Percentiles rank a stretch among this genome's conserved stretches.
These are phyloP conservation scores for Cyrtonyx montezumae DNA, from an alignment of 2,113 vertebrate genomes.

Conservation along the genomic window DNA sequence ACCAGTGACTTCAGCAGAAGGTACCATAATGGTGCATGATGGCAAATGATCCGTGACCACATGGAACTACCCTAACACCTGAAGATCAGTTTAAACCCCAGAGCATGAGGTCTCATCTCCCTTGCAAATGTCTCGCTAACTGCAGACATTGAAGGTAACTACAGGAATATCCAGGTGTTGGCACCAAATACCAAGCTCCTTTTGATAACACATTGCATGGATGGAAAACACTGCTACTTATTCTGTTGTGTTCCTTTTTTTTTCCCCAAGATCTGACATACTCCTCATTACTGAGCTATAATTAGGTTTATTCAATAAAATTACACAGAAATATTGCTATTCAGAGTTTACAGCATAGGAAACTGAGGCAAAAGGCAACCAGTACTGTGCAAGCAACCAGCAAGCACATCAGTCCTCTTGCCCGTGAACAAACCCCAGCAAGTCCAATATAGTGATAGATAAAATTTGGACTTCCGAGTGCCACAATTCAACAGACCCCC, in stretches of 20 bases:
- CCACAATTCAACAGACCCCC: background rate
- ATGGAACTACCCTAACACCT: background rate
- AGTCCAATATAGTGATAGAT: background rate
- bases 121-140: background rate
- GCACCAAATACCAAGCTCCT: background rate
- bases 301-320: background rate
- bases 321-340: background rate
- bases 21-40: background rate
- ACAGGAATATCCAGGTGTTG: accelerated
- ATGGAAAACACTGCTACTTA: background rate
- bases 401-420: background rate
- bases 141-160: background rate
- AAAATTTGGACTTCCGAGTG: background rate
- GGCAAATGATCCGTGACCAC: background rate
- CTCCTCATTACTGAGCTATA: background rate
- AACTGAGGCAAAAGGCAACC: background rate
- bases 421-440: constrained; percentile 34
- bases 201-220: background rate
- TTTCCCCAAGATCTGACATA: background rate
- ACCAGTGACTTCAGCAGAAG: background rate
- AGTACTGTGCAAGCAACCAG: background rate
- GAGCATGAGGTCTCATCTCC: background rate
- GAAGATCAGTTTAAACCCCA: background rate
- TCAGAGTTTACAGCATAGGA: background rate
- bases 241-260: background rate